Evolutionary conservation across 2,888 invertebrate species (phyloP), one percentile per base, ranked within the genome.

Genomic region (Nezara viridula): DNA sequence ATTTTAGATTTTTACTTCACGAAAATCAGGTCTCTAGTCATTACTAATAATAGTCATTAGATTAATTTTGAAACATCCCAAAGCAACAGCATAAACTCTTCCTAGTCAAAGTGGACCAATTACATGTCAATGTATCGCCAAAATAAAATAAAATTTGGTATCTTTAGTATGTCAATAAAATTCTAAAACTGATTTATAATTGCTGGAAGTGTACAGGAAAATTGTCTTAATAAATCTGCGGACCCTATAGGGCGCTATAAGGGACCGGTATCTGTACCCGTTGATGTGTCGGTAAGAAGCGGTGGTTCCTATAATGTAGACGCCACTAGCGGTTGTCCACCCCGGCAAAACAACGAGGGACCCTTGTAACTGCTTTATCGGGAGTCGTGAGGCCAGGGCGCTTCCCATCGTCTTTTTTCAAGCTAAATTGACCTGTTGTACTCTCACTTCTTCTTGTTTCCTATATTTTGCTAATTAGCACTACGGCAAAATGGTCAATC

Each of bases 281-380:
- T 73, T 73, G 5, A 73, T 7, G 66, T 37, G 66, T 32, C 66
- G 66, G 37, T 73, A 37, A 37, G 66, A 73, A 37, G 66, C 19
- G 9, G 37, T 16, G 60, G 6, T 60, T 27, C 14, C 60, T 73
- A 44, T 44, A 81, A 81, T 81, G 81, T 81, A 81, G 81, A 81
- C 81, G 81, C 66, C 66, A 73, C 66, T 73, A 73, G 66, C 44
- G 44, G 44, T n/a, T 81, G 81, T 81, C 81, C 81, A 44, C 44
- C 10, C n/a, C 19, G 44, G 81, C 81, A 81, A 81, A 81, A 81
- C 81, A 81, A 81, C 81, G 44, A 81, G n/a, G 14, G 44, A 40
- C 81, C 44, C 81, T 81, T 81, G 81, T 81, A 81, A 44, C 44
- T 81, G 81, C 81, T 81, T 81, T 81, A 81, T 81, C 81, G 81